Conservation (phyloP, 1,140 invertebrate species). For the Dendrolimus kikuchii region DNA sequence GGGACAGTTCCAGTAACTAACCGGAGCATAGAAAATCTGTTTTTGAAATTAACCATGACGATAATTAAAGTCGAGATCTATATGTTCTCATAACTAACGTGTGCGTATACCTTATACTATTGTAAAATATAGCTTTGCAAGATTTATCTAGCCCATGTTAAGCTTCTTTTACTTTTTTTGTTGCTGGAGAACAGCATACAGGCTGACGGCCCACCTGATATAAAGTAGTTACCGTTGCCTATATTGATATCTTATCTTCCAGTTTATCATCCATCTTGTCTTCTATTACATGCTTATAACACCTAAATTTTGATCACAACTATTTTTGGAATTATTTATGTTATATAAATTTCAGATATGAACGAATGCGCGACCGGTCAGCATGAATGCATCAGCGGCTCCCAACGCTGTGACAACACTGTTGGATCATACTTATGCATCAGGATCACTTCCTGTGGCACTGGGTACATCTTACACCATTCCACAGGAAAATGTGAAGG, state of each 20-base stretch:
- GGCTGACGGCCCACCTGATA: too few relatives aligned
- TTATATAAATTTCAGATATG: constrained; percentile 67
- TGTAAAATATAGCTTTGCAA: not conserved
- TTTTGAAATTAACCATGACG: too few relatives aligned
- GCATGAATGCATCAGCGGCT: constrained; percentile 72
- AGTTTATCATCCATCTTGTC: not conserved
- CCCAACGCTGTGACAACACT: constrained; percentile 92
- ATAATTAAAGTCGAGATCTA: too few relatives aligned
- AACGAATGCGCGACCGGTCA: constrained; percentile 76
- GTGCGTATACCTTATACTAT: not conserved
- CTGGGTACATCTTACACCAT: constrained; percentile 95
- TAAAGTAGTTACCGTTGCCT: too few relatives aligned
- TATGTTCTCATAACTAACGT: too few relatives aligned
- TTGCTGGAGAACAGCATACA: too few relatives aligned
- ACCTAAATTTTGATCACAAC: too few relatives aligned
- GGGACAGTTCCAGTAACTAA: too few relatives aligned
- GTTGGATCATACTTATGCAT: constrained; percentile 90
- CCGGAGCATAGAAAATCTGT: too few relatives aligned
- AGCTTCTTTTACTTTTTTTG: too few relatives aligned
- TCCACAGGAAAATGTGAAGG: constrained; percentile 90
- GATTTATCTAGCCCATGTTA: too few relatives aligned
- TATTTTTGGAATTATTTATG: not conserved
- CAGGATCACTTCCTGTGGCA: constrained; percentile 89
- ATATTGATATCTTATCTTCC: too few relatives aligned
- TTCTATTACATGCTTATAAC: not conserved